These are phyloP conservation scores for Gadopsis marmoratus DNA, from an alignment of 2,797 vertebrate genomes.

Conservation along the genomic window DNA sequence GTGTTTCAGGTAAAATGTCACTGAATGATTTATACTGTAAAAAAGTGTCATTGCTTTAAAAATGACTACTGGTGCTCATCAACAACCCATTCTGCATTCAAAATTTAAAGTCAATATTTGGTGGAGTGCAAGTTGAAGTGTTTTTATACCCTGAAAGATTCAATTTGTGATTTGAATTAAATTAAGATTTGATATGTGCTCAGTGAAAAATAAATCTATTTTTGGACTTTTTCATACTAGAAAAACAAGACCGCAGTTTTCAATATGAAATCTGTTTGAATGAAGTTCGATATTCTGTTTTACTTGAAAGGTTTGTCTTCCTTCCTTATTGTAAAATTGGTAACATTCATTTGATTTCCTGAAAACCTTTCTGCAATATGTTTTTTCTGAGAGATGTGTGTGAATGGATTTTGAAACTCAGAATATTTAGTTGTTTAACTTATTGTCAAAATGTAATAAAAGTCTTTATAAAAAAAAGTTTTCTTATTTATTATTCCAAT, in stretches of 20 bases:
- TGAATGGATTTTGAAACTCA: constrained; percentile 76
- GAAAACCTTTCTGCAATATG: constrained; percentile 59
- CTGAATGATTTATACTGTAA: constrained; percentile 57
- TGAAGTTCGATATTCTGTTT: constrained; percentile 64
- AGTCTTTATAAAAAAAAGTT: constrained; percentile 42
- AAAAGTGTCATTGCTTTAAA: constrained; percentile 12
- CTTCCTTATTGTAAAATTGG: constrained; percentile 34
- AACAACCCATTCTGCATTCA: constrained; percentile 23
- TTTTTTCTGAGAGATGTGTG: constrained; percentile 57
- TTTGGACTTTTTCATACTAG: constrained; percentile 71
- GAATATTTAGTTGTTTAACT: constrained; percentile 82
- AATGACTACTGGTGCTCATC: constrained; percentile 63
- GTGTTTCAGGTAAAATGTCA: constrained; percentile 63
- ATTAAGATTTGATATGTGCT: constrained; percentile 33
- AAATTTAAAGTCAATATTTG: constrained; percentile 23
- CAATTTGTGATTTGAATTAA: constrained; percentile 29
- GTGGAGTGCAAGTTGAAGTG: not conserved
- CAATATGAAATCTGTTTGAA: constrained; percentile 61
- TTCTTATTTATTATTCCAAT: not conserved
- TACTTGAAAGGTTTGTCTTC: constrained; percentile 67
- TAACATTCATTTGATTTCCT: constrained; percentile 52
- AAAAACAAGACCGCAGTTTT: constrained; percentile 52
- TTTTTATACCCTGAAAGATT: constrained; percentile 32
- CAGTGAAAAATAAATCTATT: constrained; percentile 44
- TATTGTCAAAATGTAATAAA: constrained; percentile 83